phyloP scores from a whole-genome alignment of 2,113 vertebrate genomes.

The Toxotes jaculatrix region DNA sequence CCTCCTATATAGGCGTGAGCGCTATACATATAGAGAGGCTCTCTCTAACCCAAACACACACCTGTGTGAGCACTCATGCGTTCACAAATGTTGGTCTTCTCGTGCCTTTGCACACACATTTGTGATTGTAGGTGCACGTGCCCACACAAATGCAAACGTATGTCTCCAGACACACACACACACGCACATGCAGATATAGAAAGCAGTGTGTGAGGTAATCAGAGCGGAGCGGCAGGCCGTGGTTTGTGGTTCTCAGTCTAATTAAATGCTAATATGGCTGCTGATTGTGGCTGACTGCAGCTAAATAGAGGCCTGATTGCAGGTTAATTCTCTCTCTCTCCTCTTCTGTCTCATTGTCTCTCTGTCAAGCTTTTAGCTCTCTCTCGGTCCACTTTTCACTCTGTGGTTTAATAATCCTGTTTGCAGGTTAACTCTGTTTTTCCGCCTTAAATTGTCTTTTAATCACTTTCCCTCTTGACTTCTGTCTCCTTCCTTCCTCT shows the following conservation, averaged over 20 bases:
- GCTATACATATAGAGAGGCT: not conserved
- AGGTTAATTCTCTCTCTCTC: constrained; percentile 71
- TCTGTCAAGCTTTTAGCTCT: constrained; percentile 14
- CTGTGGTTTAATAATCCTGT: constrained; percentile 8
- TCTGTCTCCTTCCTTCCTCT: not conserved
- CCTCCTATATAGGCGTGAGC: not conserved
- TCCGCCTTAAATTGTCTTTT: constrained; percentile 52
- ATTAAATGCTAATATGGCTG: constrained; percentile 75
- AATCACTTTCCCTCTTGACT: constrained; percentile 21
- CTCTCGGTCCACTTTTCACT: not conserved
- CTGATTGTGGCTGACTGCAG: constrained; percentile 73
- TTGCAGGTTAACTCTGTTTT: constrained; percentile 50
- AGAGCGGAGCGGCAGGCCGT: constrained; percentile 64
- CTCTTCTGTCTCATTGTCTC: constrained; percentile 35
- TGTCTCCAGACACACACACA: constrained; percentile 22
- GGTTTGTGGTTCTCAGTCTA: constrained; percentile 67
- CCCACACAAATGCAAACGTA: constrained; percentile 18
- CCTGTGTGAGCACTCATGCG: not conserved
- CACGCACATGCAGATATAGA: constrained; percentile 8
- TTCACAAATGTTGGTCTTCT: not conserved
- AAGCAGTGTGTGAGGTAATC: constrained; percentile 61
- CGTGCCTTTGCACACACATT: constrained; percentile 2
- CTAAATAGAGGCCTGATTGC: constrained; percentile 73
- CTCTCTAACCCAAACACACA: not conserved
- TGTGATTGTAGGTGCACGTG: not conserved